Evolutionary conservation across 1,140 invertebrate genomes (phyloP).

Genomic region (Tribolium madens): DNA sequence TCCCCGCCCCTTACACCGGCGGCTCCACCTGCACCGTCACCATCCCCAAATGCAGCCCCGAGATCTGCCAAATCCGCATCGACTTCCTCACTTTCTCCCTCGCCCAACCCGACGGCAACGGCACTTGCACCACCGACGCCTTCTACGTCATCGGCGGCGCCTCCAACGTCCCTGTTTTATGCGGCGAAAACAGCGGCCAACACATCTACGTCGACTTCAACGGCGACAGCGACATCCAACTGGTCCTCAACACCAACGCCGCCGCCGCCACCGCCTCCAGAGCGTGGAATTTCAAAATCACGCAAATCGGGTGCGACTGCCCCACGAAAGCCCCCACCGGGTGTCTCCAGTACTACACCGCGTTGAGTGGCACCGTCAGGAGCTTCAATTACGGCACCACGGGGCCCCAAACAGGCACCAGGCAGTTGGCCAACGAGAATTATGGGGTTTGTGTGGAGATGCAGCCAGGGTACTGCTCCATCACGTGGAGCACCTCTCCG

Average conservation of each 20-base stretch:
- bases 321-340: constrained; percentile 77
- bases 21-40: constrained; percentile 78
- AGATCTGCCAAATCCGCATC: constrained; percentile 83
- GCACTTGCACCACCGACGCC: constrained; percentile 78
- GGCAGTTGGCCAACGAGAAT: constrained; percentile 79
- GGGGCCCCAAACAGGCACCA: constrained; percentile 67
- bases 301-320: constrained; percentile 80
- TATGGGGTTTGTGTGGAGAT: constrained; percentile 82
- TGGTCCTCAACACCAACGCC: constrained; percentile 75
- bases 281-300: constrained; percentile 81
- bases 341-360: constrained; percentile 83
- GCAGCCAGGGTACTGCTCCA: constrained; percentile 75
- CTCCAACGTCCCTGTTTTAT: constrained; percentile 74
- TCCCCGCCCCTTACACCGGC: constrained; percentile 75
- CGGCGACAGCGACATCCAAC: constrained; percentile 74
- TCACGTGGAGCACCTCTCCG: constrained; percentile 71
- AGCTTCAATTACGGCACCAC: constrained; percentile 81
- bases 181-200: constrained; percentile 84
- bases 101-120: constrained; percentile 79
- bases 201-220: constrained; percentile 86
- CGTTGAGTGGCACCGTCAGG: constrained; percentile 73
- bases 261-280: constrained; percentile 72
- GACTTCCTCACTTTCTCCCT: constrained; percentile 82
- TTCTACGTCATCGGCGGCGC: constrained; percentile 77
- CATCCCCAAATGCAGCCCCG: constrained; percentile 75